Base-by-base conservation (phyloP, 64 coral and sea anemone genomes). In the Platygyra sinensis region DNA sequence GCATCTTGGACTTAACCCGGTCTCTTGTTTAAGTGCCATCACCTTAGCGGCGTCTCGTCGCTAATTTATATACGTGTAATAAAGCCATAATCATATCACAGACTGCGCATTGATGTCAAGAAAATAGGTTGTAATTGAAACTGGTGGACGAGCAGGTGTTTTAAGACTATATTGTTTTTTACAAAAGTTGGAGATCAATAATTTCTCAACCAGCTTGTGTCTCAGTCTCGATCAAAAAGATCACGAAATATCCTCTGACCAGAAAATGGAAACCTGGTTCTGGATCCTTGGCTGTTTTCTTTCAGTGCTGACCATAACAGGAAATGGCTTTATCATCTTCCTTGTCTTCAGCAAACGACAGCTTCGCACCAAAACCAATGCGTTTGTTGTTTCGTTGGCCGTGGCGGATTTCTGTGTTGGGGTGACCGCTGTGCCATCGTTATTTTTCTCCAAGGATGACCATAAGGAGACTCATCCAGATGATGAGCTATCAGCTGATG, bases 321-420 rank as follows among this genome's bases (percentile, higher is more conserved):
- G 65, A 11, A 69, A 69, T n/a, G 22, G 65, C 4, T n/a, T 69
- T 8, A 69, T 69, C 11, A 69, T 25, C 22, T 69, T 69, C 65
- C 65, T 69, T 24, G 25, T 69, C n/a, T 69, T 24, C 25, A 69
- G n/a, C 8, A 24, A 27, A n/a, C 22, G 22, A 4, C 65, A 28
- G 65, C 65, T 69, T 69, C 65, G 65, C 65, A 69, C 65, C 65
- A 69, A 69, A 69, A 69, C 65, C 65, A 69, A 69, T 22, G 24
- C 65, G 20, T 69, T 69, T 69, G 65, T 69, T 24, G 24, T 27
- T 24, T 69, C 65, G 0, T 25, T 69, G 25, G 65, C 65, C 1
- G 65, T 69, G 65, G 65, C 65, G 22, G 65, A 69, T 25, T 69
- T 69, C 65, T 69, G 20, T 11, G 65, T 69, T 10, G 65, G 65